phyloP scores from a whole-genome alignment of 2,113 vertebrate species.

The Mastomys coucha region DNA sequence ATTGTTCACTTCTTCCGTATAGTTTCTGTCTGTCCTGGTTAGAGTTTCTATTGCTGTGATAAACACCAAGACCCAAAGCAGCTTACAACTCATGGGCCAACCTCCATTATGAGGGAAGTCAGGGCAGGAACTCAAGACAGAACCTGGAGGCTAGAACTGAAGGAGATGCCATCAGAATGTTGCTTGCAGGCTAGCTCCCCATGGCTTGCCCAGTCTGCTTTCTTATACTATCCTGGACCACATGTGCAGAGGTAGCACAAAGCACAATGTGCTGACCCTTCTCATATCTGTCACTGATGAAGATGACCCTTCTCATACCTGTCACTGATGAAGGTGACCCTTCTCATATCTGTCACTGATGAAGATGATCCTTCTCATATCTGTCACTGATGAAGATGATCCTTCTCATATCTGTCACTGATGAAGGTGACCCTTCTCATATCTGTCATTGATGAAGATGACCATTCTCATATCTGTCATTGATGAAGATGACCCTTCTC shows the following conservation, averaged over 20 bases:
- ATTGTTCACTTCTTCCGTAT: slow-evolving; percentile 1
- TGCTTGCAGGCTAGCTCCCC: too few species aligned
- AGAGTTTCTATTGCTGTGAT: not conserved
- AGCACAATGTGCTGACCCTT: not conserved
- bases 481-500: too few species aligned
- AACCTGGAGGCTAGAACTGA: not conserved
- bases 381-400: too few species aligned
- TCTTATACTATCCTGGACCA: not conserved
- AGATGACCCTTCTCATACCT: not conserved
- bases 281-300: not conserved
- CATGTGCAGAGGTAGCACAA: not conserved
- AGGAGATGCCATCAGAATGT: not conserved
- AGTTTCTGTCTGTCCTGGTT: not conserved
- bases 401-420: not conserved
- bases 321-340: too few species aligned
- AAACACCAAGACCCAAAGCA: not conserved
- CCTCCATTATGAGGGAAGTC: not conserved
- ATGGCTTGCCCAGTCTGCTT: not conserved
- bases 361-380: not conserved
- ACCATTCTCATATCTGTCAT: not conserved
- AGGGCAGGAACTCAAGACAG: not conserved
- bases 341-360: not conserved
- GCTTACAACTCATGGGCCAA: not conserved
- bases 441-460: too few species aligned
- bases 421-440: too few species aligned